Base-by-base conservation (phyloP, 2,113 vertebrate genomes). In the Pomatorhinus ruficollis region DNA sequence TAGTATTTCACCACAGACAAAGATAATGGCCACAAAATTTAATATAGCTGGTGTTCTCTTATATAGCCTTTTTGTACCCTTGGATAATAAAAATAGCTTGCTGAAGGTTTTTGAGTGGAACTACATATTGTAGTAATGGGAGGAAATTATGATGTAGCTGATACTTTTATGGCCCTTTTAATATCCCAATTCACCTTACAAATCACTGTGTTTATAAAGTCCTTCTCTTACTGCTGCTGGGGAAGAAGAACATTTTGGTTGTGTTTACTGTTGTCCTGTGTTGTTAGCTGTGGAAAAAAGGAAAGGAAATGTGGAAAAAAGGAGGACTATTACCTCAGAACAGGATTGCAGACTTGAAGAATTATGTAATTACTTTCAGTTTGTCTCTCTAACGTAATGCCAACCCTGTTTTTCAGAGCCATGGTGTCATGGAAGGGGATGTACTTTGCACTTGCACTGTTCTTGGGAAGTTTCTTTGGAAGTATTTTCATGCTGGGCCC, bases 401-500 rank as follows among this genome's bases (percentile, higher is more conserved):
- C 12, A 37, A 63, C 69, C 53, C 56, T 98, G 60, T 98, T 47
- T 87, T 98, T 98, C 99, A 98, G 97, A 99, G 98, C 98, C 95
- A 98, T 98, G 98, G 96, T 99, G 97, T 99, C 99, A 75, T 97
- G 98, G 98, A 98, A 98, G 83, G 99, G 99, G 50, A 97, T 99
- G 69, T 99, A 98, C 96, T 99, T 99, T 76, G 96, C 99, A 97
- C 88, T 99, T 85, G 98, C 98, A 76, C 98, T 99, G 7, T 99
- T 99, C 97, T 94, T 99, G 95, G 98, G 98, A 88, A 99, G 99
- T 77, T 99, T 99, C 97, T 99, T 99, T 54, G 99, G 99, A 89
- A 99, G 99, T 40, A 93, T 99, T 87, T 99, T 99, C 97, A 99
- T 99, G 99, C 97, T 99, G 42, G 98, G 98, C 57, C 99, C 99